Base-by-base conservation (phyloP, 2,888 invertebrate genomes). In the Digitonthophagus gazella region DNA sequence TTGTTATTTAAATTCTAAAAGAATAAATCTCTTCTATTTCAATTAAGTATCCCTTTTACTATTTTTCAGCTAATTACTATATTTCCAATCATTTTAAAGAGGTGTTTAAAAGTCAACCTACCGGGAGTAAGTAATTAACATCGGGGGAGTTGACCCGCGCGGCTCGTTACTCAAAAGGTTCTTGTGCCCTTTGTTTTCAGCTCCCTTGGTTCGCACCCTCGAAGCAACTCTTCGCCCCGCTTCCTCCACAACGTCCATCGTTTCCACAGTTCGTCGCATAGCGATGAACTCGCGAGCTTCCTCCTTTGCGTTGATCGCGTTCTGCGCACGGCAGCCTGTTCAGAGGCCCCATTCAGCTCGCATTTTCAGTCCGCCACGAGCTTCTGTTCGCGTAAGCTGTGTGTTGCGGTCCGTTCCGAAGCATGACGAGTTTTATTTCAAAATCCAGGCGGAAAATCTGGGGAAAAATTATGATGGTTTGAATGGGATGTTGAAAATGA, bases 241-340 rank as follows among this genome's bases (percentile, higher is more conserved):
- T 44, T 44, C 28, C 28, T 44, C 28, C 28, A 44, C 28, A 6
- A 44, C 1, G 28, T n/a, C 28, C 11, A 44, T 11, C 28, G 28
- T 44, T 44, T 44, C 6, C 28, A 44, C n/a, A 19, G 11, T 57
- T 19, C 61, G 61, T 61, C 61, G 61, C 61, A 61, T 61, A 61
- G 18, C 61, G 61, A 61, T 61, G 61, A 61, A 61, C 61, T 61
- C 20, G 11, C 28, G 28, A 44, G 28, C 28, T 44, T 44, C 28
- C 28, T 44, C 28, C 28, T 44, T n/a, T 44, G 28, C 28, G 28
- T 44, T 44, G 28, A 2, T 44, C 28, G 28, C 11, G 28, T 8
- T 8, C 28, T 44, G 28, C 28, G 28, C 28, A 44, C 19, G 20
- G 20, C 61, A 19, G 18, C 61, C 61, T 61, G 61, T 19, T n/a